These are phyloP conservation scores for Drosophila trapezifrons DNA, from an alignment of 1,140 invertebrate genomes.

Conservation along the genomic window DNA sequence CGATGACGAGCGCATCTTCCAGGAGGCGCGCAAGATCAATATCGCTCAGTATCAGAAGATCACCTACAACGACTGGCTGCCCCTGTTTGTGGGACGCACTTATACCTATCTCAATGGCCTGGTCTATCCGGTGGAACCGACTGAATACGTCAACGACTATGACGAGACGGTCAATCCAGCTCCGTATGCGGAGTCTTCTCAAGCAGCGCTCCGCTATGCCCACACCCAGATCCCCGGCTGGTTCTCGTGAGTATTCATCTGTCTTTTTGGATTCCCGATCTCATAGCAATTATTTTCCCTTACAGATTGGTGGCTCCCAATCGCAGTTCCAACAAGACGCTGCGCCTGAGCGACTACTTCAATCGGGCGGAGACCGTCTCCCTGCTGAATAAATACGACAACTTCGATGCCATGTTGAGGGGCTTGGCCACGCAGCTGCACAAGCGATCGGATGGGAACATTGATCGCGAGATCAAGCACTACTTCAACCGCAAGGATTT, in stretches of 20 bases:
- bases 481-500: constrained; percentile 89
- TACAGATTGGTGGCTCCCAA: constrained; percentile 88
- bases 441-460: constrained; percentile 88
- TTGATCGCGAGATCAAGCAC: constrained; percentile 91
- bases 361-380: constrained; percentile 85
- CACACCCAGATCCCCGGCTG: constrained; percentile 92
- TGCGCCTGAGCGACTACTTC: constrained; percentile 91
- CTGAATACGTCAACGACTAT: constrained; percentile 93
- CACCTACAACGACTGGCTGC: constrained; percentile 94
- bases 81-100: constrained; percentile 89
- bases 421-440: constrained; percentile 89
- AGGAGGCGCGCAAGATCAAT: constrained; percentile 92
- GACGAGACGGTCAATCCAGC: constrained; percentile 90
- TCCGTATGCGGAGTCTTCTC: constrained; percentile 92
- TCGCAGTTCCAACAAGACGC: constrained; percentile 85
- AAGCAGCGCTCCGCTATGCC: constrained; percentile 93
- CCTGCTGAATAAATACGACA: constrained; percentile 86
- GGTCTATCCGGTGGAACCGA: constrained; percentile 85
- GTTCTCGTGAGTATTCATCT: constrained; percentile 87
- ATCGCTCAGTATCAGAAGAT: constrained; percentile 93
- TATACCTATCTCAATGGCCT: constrained; percentile 89
- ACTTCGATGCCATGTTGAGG: constrained; percentile 89
- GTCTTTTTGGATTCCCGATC: neutral
- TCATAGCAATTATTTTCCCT: constrained; percentile 18
- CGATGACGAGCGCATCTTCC: constrained; percentile 93